Evolutionary conservation across 2,797 vertebrate species (phyloP).

Genomic region (Semotilus atromaculatus): DNA sequence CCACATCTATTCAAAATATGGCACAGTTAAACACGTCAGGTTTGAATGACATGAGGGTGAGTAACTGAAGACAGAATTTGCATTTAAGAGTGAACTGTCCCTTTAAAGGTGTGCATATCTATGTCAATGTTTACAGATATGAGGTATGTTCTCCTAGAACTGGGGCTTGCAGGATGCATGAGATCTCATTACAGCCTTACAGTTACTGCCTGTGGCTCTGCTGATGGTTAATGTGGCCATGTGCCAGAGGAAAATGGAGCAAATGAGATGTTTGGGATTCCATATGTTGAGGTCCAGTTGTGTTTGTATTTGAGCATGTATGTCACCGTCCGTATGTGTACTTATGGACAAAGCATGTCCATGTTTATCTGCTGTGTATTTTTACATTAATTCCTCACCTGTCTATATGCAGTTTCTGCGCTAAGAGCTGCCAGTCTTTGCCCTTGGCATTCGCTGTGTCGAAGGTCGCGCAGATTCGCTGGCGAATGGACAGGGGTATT

Average conservation of each 20-base stretch:
- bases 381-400: slow-evolving; percentile 77
- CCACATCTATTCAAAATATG: background rate
- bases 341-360: background rate
- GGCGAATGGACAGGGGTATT: slow-evolving; percentile 92
- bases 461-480: slow-evolving; percentile 94
- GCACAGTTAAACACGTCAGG: background rate
- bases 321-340: slow-evolving; percentile 4
- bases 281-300: slow-evolving; percentile 17
- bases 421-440: slow-evolving; percentile 97
- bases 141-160: background rate
- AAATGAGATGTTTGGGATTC: slow-evolving; percentile 33
- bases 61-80: background rate
- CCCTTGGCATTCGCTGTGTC: slow-evolving; percentile 92
- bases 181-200: slow-evolving; percentile 26
- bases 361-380: background rate
- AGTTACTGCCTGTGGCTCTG: slow-evolving; percentile 29
- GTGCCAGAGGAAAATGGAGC: slow-evolving; percentile 25
- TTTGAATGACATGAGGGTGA: background rate
- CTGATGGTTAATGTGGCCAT: slow-evolving; percentile 32
- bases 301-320: slow-evolving; percentile 9
- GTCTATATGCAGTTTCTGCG: slow-evolving; percentile 91
- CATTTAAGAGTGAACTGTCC: slow-evolving; percentile 7
- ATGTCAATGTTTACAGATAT: background rate
- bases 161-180: background rate
- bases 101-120: slow-evolving; percentile 54